Percentiles rank a stretch among this genome's conserved stretches.
These are phyloP conservation scores for Caenorhabditis latens DNA, from an alignment of 1,140 invertebrate genomes.

Conservation along the genomic window DNA sequence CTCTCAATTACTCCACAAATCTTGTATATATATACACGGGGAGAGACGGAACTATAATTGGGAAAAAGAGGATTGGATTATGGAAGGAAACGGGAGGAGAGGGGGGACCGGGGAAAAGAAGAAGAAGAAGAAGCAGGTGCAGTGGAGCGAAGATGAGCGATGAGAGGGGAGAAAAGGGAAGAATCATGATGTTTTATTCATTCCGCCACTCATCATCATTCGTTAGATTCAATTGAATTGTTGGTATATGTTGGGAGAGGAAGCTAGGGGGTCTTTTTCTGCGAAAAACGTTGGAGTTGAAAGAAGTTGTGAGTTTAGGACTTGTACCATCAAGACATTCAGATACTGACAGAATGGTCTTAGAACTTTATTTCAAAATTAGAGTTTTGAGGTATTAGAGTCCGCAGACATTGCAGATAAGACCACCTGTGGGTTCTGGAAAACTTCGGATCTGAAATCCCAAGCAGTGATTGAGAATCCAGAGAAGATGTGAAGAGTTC, in stretches of 20 bases:
- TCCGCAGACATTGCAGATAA: no score
- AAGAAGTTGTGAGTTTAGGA: no score
- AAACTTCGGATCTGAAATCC: no score
- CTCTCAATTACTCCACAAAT: slow-evolving; percentile 26
- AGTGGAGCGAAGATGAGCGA: slow-evolving; percentile 42
- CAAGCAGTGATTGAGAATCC: no score
- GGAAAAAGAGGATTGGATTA: background rate
- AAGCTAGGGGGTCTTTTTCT: background rate
- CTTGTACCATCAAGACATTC: no score
- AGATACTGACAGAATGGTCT: no score
- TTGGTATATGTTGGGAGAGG: background rate
- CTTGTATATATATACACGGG: background rate
- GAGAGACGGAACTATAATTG: slow-evolving; percentile 28
- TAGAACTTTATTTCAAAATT: no score
- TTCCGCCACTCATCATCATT: slow-evolving; percentile 2
- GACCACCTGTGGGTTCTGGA: no score
- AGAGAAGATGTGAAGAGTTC: no score
- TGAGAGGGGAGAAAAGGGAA: background rate
- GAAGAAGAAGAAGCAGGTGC: slow-evolving; percentile 27
- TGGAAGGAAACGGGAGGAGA: no score
- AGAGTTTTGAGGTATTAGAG: no score
- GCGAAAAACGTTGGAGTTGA: background rate
- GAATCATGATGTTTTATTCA: slow-evolving; percentile 28
- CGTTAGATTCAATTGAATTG: background rate
- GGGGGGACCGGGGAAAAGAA: background rate